Evolutionary conservation across 2,113 vertebrate species (phyloP).

Genomic region (Cinclus mexicanus): DNA sequence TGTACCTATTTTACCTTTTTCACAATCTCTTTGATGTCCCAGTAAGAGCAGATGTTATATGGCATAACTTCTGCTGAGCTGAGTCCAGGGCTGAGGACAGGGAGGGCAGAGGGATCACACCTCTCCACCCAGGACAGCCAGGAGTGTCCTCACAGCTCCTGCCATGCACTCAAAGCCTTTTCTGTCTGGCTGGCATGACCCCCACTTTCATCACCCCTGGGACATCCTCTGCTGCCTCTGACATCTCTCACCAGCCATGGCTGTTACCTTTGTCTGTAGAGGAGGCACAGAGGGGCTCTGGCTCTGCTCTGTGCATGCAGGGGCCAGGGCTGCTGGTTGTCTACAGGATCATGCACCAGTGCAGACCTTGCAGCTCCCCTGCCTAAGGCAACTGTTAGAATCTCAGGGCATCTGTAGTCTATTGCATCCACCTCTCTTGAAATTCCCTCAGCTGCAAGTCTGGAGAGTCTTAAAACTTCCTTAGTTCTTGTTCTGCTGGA

Average conservation of each 20-base stretch:
- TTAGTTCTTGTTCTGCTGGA: background rate
- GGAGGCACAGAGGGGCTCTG: background rate
- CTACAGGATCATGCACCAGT: background rate
- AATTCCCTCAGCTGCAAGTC: background rate
- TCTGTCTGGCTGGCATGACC: background rate
- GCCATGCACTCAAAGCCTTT: background rate
- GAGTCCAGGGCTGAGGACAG: background rate
- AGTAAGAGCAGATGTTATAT: background rate
- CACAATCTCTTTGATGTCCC: background rate
- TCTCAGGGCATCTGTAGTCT: background rate
- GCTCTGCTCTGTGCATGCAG: background rate
- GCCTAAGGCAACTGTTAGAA: background rate
- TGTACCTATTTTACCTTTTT: background rate
- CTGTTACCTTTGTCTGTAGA: background rate
- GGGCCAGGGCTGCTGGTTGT: background rate
- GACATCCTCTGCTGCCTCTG: background rate
- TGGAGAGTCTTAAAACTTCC: background rate
- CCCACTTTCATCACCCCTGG: background rate
- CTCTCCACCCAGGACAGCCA: fast-evolving
- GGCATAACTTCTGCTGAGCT: background rate
- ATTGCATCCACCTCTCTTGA: background rate
- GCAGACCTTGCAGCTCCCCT: background rate
- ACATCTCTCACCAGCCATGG: background rate
- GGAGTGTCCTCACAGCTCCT: background rate
- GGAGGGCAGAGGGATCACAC: background rate